A percentile compares a stretch with the other conserved stretches of the same genome.
Evolutionary conservation across 1,140 invertebrate genomes (phyloP).

Genomic region (Cepaea nemoralis): DNA sequence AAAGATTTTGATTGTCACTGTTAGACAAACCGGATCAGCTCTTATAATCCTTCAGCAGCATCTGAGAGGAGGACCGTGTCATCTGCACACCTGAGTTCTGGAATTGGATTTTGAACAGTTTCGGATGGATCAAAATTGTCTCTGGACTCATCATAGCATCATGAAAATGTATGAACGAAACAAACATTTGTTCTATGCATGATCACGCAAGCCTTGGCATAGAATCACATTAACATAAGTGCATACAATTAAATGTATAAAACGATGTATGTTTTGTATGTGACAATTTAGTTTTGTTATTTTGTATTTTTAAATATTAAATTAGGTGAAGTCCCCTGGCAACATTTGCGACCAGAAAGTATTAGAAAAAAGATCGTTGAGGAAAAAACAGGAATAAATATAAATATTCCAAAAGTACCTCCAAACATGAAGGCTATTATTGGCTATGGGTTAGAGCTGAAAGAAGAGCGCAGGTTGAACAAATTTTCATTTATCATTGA

Average conservation of each 20-base stretch:
- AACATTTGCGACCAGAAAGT: background rate
- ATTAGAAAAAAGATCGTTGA: conserved; percentile 25
- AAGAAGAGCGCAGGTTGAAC: background rate
- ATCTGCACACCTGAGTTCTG: no score
- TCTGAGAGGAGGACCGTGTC: no score
- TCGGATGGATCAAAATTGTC: no score
- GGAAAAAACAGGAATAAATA: background rate
- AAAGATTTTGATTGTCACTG: no score
- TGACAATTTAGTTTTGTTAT: background rate
- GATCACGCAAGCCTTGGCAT: no score
- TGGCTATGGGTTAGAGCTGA: conserved; percentile 21
- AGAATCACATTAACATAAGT: no score
- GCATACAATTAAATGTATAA: background rate
- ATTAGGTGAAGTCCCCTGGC: conserved; percentile 19
- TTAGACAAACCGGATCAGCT: no score
- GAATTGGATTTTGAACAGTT: no score
- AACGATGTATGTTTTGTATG: background rate
- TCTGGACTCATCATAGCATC: no score
- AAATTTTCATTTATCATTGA: conserved; percentile 21
- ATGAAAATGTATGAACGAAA: no score
- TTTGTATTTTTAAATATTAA: background rate
- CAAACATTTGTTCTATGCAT: no score
- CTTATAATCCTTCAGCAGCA: no score
- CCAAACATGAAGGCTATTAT: conserved; percentile 2
- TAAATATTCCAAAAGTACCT: conserved; percentile 10